Base-by-base conservation (phyloP, 2,113 vertebrate species). In the Antigone vipio region DNA sequence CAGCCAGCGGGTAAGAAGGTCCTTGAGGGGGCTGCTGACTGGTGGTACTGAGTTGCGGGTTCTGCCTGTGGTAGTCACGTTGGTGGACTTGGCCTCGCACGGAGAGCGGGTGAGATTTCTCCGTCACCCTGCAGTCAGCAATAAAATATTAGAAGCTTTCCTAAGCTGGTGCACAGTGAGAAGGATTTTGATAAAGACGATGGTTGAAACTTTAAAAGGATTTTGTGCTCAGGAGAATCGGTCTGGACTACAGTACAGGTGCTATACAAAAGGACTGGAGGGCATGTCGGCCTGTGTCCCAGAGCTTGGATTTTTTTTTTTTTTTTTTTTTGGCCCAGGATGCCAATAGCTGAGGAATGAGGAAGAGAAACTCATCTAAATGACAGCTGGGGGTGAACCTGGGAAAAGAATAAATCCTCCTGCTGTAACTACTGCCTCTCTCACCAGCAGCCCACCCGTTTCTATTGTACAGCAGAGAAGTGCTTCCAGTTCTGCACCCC, bases 321-420 rank as follows among this genome's bases (percentile, higher is more conserved):
- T 44, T 44, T 56, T 67, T 88, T 23, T 47, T 75, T 59, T 66
- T 89, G 16, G 52, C 76, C 12, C 8, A 34, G 56, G 27, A 24
- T 82, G 67, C 58, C 42, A 66, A 11, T 22, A 95, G 60, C 30
- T 75, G 76, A 93, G 77, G 87, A 94, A 94, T 44, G 69, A 92
- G 93, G 73, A 88, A 95, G 67, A 94, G 74, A 64, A 81, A 35
- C 5, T 67, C 18, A 12, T 32, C 18, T 49, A n/a, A 78, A 71
- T 27, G 44, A 64, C 30, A 63, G 56, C 66, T 49, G 53, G 63
- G 82, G 35, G 34, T 47, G 38, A 68, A 91, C 40, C 44, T 67
- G 64, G 47, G 56, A 34, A 75, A 82, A 75, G 20, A 80, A 23
- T 15, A 60, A 82, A 79, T 60, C 21, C 11, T 92, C 16, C 47